phyloP scores from a whole-genome alignment of 2,888 invertebrate genomes.

The Leptarthrus brevirostris region DNA sequence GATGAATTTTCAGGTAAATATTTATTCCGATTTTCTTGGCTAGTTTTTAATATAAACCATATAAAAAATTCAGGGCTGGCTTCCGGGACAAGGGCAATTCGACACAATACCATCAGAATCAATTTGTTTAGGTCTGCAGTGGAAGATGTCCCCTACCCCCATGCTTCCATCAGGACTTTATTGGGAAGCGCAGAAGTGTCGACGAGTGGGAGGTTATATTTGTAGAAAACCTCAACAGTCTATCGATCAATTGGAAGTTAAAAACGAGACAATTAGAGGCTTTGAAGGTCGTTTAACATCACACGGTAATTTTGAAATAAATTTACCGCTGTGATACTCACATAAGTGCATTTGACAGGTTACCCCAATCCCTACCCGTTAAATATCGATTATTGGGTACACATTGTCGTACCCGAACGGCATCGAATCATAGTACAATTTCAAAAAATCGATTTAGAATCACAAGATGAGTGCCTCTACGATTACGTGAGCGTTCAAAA shows the following conservation, averaged over 20 bases:
- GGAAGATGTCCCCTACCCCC: constrained; percentile 75
- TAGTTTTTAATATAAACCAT: constrained; percentile 1
- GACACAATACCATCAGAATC: constrained; percentile 61
- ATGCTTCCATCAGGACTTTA: constrained; percentile 77
- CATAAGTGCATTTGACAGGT: constrained; percentile 59
- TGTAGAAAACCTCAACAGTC: constrained; percentile 69
- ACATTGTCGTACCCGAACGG: constrained; percentile 74
- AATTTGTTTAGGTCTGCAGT: constrained; percentile 72
- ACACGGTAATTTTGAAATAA: constrained; percentile 66
- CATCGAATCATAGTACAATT: constrained; percentile 78
- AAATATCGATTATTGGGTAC: constrained; percentile 77
- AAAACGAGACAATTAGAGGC: constrained; percentile 75
- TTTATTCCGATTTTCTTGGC: neutral
- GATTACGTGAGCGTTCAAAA: constrained; percentile 78
- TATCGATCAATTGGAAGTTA: constrained; percentile 57
- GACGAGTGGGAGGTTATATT: constrained; percentile 76
- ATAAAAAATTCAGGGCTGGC: constrained; percentile 69
- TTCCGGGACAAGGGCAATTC: constrained; percentile 70
- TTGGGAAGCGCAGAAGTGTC: constrained; percentile 76
- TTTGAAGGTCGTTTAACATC: constrained; percentile 75
- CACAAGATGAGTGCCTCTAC: constrained; percentile 82
- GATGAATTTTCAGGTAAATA: constrained; percentile 69
- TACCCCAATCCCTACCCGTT: constrained; percentile 79
- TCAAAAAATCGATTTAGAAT: constrained; percentile 77
- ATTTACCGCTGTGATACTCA: neutral